Percentiles rank a stretch among this genome's conserved stretches.
These are phyloP conservation scores for Condylostylus longicornis DNA, from an alignment of 1,140 invertebrate species.

Conservation along the genomic window DNA sequence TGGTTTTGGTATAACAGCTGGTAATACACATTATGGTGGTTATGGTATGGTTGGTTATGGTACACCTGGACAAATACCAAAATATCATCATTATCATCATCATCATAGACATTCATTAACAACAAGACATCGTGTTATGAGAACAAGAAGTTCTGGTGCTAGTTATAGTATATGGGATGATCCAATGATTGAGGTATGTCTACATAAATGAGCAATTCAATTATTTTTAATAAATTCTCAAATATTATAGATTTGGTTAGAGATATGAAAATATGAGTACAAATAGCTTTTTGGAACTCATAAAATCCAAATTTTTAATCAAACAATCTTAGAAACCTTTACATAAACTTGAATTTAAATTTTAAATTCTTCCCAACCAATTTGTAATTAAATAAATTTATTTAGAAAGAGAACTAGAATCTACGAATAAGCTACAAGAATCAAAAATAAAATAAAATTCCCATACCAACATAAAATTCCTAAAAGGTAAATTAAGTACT, in stretches of 20 bases:
- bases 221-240: no score
- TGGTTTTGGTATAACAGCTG: constrained; percentile 3
- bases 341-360: no score
- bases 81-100: constrained; percentile 18
- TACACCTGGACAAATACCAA: constrained; percentile 10
- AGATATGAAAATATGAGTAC: not conserved
- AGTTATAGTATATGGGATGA: constrained; percentile 33
- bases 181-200: constrained; percentile 35
- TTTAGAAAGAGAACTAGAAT: no score
- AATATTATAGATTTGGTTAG: not conserved
- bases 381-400: no score
- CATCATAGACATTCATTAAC: constrained; percentile 29
- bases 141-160: constrained; percentile 27
- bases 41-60: not conserved
- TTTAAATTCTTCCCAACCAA: no score
- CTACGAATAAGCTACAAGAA: no score
- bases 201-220: no score
- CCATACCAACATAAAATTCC: no score
- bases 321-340: no score
- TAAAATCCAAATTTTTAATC: not conserved
- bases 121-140: constrained; percentile 24
- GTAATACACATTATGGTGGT: not conserved
- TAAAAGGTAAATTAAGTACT: no score
- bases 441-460: no score
- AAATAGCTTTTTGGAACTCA: not conserved